Conservation (phyloP, 2,113 vertebrate genomes). For the Megaptera novaeangliae region DNA sequence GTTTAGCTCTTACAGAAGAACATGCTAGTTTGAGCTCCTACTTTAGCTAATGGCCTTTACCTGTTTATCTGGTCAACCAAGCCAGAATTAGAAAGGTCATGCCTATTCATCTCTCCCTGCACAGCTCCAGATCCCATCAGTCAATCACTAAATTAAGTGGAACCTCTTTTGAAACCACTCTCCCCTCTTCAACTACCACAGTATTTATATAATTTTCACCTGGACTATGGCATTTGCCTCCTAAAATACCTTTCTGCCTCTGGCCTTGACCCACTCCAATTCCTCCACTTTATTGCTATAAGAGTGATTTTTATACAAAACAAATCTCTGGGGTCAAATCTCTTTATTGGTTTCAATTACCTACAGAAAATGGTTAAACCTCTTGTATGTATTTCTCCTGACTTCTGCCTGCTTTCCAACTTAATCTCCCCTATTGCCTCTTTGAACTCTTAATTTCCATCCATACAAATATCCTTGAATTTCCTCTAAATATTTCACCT, state of each 20-base stretch:
- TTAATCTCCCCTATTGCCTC: neutral
- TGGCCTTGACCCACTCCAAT: neutral
- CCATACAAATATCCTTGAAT: neutral
- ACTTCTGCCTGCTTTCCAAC: neutral
- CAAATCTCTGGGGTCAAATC: neutral
- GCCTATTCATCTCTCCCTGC: neutral
- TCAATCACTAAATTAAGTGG: neutral
- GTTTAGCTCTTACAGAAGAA: neutral
- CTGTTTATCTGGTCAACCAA: neutral
- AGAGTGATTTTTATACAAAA: neutral
- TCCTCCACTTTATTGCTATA: neutral
- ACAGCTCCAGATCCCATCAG: neutral
- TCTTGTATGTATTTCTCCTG: neutral
- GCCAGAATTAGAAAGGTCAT: neutral
- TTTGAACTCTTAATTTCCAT: neutral
- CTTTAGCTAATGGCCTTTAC: neutral
- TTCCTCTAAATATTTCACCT: neutral
- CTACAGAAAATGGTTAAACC: neutral
- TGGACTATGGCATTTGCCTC: neutral
- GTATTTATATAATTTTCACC: neutral
- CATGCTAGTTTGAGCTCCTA: neutral
- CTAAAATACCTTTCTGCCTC: neutral
- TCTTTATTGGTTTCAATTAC: neutral
- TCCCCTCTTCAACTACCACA: neutral
- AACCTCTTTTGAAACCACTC: neutral